Evolutionary conservation across 2,113 vertebrate species (phyloP).

Genomic region (Syrrhaptes paradoxus): DNA sequence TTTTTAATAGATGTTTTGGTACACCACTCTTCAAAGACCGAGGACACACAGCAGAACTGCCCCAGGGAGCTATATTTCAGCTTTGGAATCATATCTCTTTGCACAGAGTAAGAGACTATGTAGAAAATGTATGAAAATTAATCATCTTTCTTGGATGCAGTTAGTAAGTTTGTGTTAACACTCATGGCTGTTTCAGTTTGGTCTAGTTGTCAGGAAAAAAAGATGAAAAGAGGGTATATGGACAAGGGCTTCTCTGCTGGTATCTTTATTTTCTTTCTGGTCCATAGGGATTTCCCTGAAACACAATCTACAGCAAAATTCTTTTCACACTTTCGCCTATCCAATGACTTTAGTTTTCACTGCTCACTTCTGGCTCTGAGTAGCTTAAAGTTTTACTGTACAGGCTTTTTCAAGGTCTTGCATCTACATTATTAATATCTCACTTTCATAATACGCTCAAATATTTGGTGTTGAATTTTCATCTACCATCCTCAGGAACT

Average conservation of each 20-base stretch:
- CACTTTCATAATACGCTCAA: neutral
- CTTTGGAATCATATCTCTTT: neutral
- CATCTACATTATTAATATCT: neutral
- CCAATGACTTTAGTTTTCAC: neutral
- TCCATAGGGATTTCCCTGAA: neutral
- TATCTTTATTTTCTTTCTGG: neutral
- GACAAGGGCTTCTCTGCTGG: neutral
- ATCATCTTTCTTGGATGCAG: neutral
- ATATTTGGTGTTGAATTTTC: neutral
- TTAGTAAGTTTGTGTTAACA: neutral
- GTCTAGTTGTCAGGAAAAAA: neutral
- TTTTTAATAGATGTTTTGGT: neutral
- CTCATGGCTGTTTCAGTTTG: neutral
- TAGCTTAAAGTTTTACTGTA: neutral
- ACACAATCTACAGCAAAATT: neutral
- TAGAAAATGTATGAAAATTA: neutral
- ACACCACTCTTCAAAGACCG: neutral
- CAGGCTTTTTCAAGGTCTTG: neutral
- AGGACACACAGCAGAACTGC: neutral
- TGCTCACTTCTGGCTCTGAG: neutral
- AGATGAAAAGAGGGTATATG: neutral
- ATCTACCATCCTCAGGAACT: neutral
- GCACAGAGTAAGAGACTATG: neutral
- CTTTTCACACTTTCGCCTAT: neutral
- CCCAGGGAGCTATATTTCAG: neutral